phyloP scores from a whole-genome alignment of 2,888 invertebrate species.

The Rhamnusium bicolor region DNA sequence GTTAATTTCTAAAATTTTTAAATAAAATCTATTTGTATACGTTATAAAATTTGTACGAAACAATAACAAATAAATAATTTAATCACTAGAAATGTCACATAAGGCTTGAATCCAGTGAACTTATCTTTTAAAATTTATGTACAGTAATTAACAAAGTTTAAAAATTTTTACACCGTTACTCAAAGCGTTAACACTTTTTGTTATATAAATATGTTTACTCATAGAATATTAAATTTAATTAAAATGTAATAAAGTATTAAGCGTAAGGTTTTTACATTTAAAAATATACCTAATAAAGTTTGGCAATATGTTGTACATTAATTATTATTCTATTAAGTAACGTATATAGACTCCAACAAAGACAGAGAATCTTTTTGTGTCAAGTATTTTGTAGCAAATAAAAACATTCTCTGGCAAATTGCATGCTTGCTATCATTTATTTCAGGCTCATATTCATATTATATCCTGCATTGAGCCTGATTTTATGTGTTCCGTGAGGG shows the following conservation, averaged over 20 bases:
- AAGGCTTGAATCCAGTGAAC: not conserved
- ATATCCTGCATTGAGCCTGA: not conserved
- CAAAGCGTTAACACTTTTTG: constrained; percentile 11
- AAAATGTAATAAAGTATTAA: not conserved
- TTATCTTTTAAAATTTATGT: not conserved
- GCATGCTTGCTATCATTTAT: not conserved
- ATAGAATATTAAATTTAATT: constrained; percentile 4
- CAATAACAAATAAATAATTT: not conserved
- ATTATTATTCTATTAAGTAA: not conserved
- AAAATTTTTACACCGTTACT: constrained; percentile 10
- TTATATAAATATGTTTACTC: not conserved
- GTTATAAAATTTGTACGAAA: constrained; percentile 18
- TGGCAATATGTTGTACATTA: constrained; percentile 8
- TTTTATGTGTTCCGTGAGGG: not conserved
- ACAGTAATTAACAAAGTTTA: constrained; percentile 1
- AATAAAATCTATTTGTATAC: not conserved
- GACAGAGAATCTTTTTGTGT: not conserved
- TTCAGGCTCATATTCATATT: not conserved
- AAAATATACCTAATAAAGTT: constrained; percentile 21
- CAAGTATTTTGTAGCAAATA: not conserved
- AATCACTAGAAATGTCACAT: not conserved
- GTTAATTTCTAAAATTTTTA: not conserved
- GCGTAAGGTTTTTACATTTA: constrained; percentile 19
- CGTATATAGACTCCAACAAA: not conserved
- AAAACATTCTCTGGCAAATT: too few species aligned